A percentile compares a stretch with the other conserved stretches of the same genome.
phyloP scores from a whole-genome alignment of 2,888 invertebrate species.

The Stramonita haemastoma region DNA sequence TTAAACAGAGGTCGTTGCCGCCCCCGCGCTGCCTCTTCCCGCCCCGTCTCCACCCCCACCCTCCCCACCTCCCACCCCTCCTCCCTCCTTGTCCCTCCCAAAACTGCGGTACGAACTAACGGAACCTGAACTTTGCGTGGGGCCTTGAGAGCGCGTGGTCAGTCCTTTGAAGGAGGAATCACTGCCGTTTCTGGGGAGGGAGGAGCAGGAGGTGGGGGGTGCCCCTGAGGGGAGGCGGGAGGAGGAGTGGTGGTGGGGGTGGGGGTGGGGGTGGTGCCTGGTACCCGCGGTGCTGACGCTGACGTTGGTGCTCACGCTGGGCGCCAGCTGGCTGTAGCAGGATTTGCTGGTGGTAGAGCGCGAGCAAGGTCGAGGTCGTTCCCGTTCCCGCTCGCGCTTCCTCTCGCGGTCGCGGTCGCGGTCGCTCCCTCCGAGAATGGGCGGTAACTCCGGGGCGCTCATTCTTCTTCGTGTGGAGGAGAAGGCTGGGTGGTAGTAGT shows the following conservation, averaged over 20 bases:
- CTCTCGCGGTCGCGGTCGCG: neutral
- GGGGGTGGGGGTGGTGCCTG: neutral
- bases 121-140: constrained; percentile 32
- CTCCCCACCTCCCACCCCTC: neutral
- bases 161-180: constrained; percentile 39
- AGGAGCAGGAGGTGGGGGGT: neutral
- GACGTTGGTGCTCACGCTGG: neutral
- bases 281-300: too few relatives aligned
- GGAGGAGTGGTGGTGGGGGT: neutral
- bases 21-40: neutral
- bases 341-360: constrained; percentile 34
- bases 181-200: constrained; percentile 38
- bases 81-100: neutral
- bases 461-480: constrained; percentile 16
- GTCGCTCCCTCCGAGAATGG: constrained; percentile 21
- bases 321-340: constrained; percentile 32
- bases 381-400: too few relatives aligned
- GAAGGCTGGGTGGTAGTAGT: too few relatives aligned
- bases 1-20: neutral
- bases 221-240: neutral
- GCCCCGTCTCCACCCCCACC: neutral
- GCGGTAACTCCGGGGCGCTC: constrained; percentile 46
- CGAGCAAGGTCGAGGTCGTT: constrained; percentile 8
- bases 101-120: constrained; percentile 2
- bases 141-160: constrained; percentile 3